phyloP scores from a whole-genome alignment of 2,113 vertebrate genomes.

The Oncorhynchus masou region DNA sequence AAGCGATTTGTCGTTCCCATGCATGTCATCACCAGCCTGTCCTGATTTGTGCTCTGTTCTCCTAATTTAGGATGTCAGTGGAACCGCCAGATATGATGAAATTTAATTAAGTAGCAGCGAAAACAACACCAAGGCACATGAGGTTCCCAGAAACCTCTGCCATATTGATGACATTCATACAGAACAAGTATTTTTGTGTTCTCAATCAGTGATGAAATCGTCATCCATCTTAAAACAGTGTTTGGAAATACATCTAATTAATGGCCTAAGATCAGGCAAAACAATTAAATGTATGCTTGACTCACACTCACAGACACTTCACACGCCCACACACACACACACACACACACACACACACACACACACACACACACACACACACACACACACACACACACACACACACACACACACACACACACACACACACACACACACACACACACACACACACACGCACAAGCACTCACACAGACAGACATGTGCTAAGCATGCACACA shows the following conservation, averaged over 20 bases:
- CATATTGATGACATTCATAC: slow-evolving; percentile 21
- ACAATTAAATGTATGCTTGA: background rate
- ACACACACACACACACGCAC: background rate
- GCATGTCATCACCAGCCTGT: slow-evolving; percentile 30
- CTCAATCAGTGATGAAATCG: slow-evolving; percentile 16
- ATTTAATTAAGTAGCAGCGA: slow-evolving; percentile 17
- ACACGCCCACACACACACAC: background rate
- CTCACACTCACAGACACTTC: background rate
- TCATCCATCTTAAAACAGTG: slow-evolving; percentile 12
- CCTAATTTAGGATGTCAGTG: slow-evolving; percentile 19
- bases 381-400: background rate
- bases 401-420: background rate
- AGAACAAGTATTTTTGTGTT: slow-evolving; percentile 27
- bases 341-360: background rate
- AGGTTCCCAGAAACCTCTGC: slow-evolving; percentile 15
- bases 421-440: background rate
- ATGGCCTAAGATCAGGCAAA: background rate
- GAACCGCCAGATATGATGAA: slow-evolving; percentile 24
- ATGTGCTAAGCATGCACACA: background rate
- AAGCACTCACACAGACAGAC: background rate
- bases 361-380: background rate
- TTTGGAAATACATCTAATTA: background rate
- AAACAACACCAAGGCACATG: background rate
- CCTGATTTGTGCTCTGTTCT: slow-evolving; percentile 9
- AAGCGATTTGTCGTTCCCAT: slow-evolving; percentile 45